Evolutionary conservation across 2,888 invertebrate species (phyloP).

Genomic region (Periphyllus acericola): DNA sequence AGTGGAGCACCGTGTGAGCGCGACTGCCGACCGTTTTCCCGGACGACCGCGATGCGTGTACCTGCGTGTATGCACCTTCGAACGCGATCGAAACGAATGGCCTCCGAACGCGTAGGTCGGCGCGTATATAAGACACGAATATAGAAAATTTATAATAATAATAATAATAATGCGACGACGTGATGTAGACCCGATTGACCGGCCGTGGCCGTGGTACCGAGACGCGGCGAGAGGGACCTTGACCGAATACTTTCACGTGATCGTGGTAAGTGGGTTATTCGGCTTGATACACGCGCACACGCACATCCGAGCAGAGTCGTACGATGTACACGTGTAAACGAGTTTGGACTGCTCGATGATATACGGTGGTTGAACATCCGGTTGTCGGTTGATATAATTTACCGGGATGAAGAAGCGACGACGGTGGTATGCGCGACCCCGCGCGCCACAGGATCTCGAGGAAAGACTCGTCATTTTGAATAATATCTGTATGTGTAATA

Average conservation of each 20-base stretch:
- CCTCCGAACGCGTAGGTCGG: not conserved
- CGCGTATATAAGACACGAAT: not conserved
- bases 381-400: not conserved
- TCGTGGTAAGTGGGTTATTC: slow-evolving; percentile 39
- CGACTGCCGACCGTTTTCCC: not conserved
- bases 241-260: slow-evolving; percentile 56
- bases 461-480: no score
- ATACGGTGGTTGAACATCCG: not conserved
- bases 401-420: not conserved
- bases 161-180: not conserved
- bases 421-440: no score
- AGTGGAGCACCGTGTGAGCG: not conserved
- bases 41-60: not conserved
- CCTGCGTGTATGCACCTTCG: not conserved
- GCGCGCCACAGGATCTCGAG: no score
- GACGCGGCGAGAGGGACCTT: slow-evolving; percentile 29
- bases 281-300: not conserved
- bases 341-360: no score
- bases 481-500: no score
- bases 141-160: not conserved
- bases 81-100: slow-evolving; percentile 12
- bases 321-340: no score
- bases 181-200: slow-evolving; percentile 3
- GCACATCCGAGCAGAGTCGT: not conserved
- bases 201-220: slow-evolving; percentile 41